Conservation (phyloP, 2,888 invertebrate species). For the Andrena fulva region DNA sequence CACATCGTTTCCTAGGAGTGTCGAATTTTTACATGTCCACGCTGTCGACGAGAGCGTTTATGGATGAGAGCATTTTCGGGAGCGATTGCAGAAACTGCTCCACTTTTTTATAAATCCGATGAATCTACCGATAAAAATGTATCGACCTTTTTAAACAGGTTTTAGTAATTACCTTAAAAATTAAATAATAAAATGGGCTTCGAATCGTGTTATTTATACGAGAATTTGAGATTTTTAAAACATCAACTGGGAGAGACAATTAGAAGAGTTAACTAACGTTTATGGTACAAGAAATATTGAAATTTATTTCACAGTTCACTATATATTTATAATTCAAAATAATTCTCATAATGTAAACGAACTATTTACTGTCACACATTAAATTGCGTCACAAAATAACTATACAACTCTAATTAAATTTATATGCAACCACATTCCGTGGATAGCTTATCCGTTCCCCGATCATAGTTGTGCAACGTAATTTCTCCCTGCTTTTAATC, state of each 20-base stretch:
- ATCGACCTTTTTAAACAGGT: neutral
- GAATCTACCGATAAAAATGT: slow-evolving; percentile 2
- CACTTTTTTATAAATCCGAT: slow-evolving; percentile 1
- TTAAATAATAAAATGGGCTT: neutral
- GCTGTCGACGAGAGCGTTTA: neutral
- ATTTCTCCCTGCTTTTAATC: neutral
- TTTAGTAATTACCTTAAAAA: neutral
- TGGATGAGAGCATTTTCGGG: neutral
- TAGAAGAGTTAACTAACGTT: too few species aligned
- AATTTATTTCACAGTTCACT: neutral
- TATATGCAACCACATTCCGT: neutral
- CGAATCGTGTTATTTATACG: neutral
- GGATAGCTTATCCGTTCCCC: neutral
- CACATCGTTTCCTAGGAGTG: neutral
- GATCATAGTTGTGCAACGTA: neutral
- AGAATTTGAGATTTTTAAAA: neutral
- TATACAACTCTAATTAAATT: neutral
- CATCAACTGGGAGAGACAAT: too few species aligned
- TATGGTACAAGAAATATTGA: neutral
- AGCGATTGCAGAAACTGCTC: slow-evolving; percentile 11
- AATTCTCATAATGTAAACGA: neutral
- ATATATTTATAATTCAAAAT: neutral
- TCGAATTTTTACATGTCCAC: slow-evolving; percentile 23
- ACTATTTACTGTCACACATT: neutral
- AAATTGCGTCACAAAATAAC: neutral